These are phyloP conservation scores for Sorex fumeus DNA, from an alignment of 2,113 vertebrate species.

Conservation along the genomic window DNA sequence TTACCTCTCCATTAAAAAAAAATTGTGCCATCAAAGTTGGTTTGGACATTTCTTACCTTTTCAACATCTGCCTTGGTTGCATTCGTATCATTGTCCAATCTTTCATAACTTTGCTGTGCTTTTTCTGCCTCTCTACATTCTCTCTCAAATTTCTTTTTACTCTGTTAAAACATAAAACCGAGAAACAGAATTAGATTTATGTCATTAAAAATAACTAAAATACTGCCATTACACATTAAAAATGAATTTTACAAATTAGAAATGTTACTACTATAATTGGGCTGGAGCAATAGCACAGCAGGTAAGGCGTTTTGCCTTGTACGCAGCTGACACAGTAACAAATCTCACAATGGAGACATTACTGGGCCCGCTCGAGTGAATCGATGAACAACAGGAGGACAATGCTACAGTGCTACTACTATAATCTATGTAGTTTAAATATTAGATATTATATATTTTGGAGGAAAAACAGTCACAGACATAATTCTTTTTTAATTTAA, in stretches of 20 bases:
- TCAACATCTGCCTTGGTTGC: constrained; percentile 99
- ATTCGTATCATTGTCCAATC: constrained; percentile 97
- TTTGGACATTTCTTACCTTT: constrained; percentile 91
- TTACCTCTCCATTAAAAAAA: background rate
- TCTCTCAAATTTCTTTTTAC: constrained; percentile 99
- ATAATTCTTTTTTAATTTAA: background rate
- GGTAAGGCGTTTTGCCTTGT: too few species aligned
- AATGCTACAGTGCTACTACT: too few species aligned
- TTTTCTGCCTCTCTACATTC: constrained; percentile 99
- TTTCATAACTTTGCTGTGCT: constrained; percentile 94
- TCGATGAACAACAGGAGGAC: too few species aligned
- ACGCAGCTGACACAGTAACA: too few species aligned
- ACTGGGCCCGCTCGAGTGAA: too few species aligned
- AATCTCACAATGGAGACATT: too few species aligned
- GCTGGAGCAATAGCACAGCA: too few species aligned
- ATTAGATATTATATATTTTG: constrained; percentile 23
- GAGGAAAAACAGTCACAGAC: background rate
- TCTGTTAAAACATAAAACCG: constrained; percentile 88
- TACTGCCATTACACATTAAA: constrained; percentile 49
- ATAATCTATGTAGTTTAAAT: constrained; percentile 47
- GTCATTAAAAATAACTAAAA: constrained; percentile 59
- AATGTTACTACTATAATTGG: constrained; percentile 55
- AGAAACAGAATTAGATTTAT: constrained; percentile 65
- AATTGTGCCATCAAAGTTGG: constrained; percentile 39
- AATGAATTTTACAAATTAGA: constrained; percentile 53